Evolutionary conservation across 2,113 vertebrate genomes (phyloP).

Genomic region (Neodontobutis hainanensis): DNA sequence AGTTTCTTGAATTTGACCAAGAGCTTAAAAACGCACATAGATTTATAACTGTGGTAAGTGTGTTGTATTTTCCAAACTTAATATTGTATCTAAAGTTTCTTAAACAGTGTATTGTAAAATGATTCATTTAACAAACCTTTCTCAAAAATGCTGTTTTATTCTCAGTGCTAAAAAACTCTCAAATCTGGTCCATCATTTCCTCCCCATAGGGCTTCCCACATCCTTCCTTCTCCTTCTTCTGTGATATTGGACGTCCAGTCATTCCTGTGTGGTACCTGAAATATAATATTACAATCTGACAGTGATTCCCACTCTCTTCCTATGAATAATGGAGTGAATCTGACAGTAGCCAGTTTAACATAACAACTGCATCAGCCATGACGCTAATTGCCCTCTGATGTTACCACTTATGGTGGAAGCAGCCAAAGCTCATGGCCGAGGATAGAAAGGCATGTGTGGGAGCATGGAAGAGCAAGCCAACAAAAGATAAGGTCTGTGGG

Average conservation of each 20-base stretch:
- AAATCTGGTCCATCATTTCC: not conserved
- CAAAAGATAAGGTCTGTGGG: not conserved
- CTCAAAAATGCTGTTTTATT: too few relatives aligned
- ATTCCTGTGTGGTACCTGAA: conserved; percentile 55
- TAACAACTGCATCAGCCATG: conserved; percentile 68
- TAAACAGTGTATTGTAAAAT: too few relatives aligned
- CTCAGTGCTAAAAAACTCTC: not conserved
- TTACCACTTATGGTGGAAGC: conserved; percentile 51
- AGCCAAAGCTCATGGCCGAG: not conserved
- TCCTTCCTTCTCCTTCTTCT: conserved; percentile 4
- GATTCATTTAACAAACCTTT: too few relatives aligned
- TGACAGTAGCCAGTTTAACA: conserved; percentile 75
- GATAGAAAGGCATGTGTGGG: not conserved
- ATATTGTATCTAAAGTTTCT: too few relatives aligned
- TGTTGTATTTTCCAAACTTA: too few relatives aligned
- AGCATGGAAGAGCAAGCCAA: conserved; percentile 3
- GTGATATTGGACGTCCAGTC: conserved; percentile 22
- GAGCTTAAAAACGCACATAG: too few relatives aligned
- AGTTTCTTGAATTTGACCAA: too few relatives aligned
- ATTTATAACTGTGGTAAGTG: too few relatives aligned
- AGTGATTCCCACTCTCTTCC: conserved; percentile 63
- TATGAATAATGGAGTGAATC: conserved; percentile 75
- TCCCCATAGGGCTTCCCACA: conserved; percentile 20
- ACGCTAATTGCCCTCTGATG: conserved; percentile 74
- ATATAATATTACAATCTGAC: conserved; percentile 68